Base-by-base conservation (phyloP, 2,797 vertebrate species). In the Poliocrania exsul region DNA sequence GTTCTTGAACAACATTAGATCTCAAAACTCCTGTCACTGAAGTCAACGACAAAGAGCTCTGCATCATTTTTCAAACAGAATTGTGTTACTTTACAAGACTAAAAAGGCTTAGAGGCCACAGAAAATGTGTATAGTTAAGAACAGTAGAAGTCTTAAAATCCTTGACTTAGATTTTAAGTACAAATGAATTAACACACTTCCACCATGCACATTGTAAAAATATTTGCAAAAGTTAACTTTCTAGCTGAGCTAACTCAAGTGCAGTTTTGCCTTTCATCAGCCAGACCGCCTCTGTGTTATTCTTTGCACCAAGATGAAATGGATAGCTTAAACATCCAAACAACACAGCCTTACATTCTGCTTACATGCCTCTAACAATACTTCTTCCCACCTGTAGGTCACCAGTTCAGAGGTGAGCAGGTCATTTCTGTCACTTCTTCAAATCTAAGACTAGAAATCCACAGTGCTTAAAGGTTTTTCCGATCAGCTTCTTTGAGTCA, bases 381-480 rank as follows among this genome's bases (percentile, higher is more conserved):
- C 97, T 94, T 91, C 97, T 97, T 96, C 98, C 98, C 99, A 99
- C 99, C 99, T 99, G 99, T 94, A 98, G 98, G 98, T 98, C 98
- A 98, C 93, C 92, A 97, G 98, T 98, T 98, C 98, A 98, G 96
- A 95, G 96, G 98, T 97, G 92, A 85, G 82, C 95, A 91, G 97
- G 97, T 97, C 97, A 97, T 86, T 86, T 91, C 91, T 97, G 96
- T 97, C 98, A 98, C 81, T 84, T 96, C 96, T 97, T 97, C 96
- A 97, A 97, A 92, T 87, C 92, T 74, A 88, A 95, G 90, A 69
- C 81, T 61, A 89, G 69, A 88, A 67, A 96, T 96, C 95, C 81
- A 81, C 50, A 33, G 73, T 81, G 96, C 91, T 96, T 96, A 74
- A 61, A 96, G 77, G 66, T 82, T 96, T 95, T 90, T 94, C 17